A percentile compares a stretch with the other conserved stretches of the same genome.
Evolutionary conservation across 2,888 invertebrate species (phyloP).

Genomic region (Drosophila affinis): DNA sequence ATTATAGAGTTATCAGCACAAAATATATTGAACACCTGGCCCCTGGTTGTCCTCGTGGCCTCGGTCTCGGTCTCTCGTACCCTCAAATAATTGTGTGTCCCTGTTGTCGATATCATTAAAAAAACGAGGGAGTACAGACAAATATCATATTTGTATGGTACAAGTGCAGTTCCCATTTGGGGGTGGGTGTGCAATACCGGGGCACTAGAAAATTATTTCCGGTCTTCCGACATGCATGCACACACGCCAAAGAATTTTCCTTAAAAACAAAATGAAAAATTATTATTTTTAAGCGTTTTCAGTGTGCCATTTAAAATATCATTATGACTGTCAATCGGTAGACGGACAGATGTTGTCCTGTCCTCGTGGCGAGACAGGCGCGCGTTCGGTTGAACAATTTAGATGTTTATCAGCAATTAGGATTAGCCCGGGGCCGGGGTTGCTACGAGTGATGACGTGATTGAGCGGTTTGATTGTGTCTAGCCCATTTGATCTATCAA

Average conservation of each 20-base stretch:
- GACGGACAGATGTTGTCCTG: slow-evolving; percentile 61
- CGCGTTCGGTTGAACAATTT: slow-evolving; percentile 61
- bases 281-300: slow-evolving; percentile 69
- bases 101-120: slow-evolving; percentile 71
- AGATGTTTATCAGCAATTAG: slow-evolving; percentile 78
- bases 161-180: slow-evolving; percentile 60
- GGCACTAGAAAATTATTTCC: slow-evolving; percentile 79
- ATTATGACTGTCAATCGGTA: slow-evolving; percentile 66
- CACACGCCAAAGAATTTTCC: slow-evolving; percentile 33
- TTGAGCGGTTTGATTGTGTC: slow-evolving; percentile 50
- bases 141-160: slow-evolving; percentile 43
- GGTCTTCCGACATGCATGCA: slow-evolving; percentile 75
- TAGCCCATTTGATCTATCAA: slow-evolving; percentile 64
- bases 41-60: slow-evolving; percentile 45
- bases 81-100: slow-evolving; percentile 5
- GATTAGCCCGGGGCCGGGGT: slow-evolving; percentile 55
- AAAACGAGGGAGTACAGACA: slow-evolving; percentile 51
- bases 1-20: slow-evolving; percentile 74
- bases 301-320: slow-evolving; percentile 72
- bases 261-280: slow-evolving; percentile 46
- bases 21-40: slow-evolving; percentile 81
- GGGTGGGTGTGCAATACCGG: slow-evolving; percentile 50
- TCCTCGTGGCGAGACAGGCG: slow-evolving; percentile 1
- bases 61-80: slow-evolving; percentile 16
- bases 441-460: slow-evolving; percentile 47